Evolutionary conservation across 2,113 vertebrate genomes (phyloP).

Genomic region (Tetrax tetrax): DNA sequence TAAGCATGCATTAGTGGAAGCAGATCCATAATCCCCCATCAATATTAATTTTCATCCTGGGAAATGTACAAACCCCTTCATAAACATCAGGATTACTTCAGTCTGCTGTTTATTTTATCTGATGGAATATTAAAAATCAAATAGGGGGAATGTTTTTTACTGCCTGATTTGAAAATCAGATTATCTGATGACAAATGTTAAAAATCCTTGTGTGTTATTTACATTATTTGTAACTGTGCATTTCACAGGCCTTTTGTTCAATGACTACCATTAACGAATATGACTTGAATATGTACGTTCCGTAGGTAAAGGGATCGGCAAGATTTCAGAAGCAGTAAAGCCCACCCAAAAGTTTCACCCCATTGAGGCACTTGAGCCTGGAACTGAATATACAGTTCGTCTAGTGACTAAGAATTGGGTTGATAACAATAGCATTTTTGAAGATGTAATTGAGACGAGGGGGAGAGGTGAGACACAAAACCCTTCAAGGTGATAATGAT

Average conservation of each 20-base stretch:
- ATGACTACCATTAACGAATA: not conserved
- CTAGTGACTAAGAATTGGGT: conserved; percentile 88
- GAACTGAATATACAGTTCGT: conserved; percentile 85
- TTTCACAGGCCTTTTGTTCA: conserved; percentile 15
- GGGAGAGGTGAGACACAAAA: conserved; percentile 87
- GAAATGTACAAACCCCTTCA: not conserved
- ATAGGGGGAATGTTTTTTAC: not conserved
- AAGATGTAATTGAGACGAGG: conserved; percentile 89
- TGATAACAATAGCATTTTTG: conserved; percentile 92
- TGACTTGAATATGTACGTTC: conserved; percentile 79
- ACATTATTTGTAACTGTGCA: conserved; percentile 1
- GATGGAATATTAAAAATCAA: not conserved
- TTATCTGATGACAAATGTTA: not conserved
- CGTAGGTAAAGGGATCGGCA: conserved; percentile 86
- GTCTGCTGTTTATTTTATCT: not conserved
- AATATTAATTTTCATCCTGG: not conserved
- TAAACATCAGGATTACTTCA: conserved; percentile 26
- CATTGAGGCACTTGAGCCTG: conserved; percentile 84
- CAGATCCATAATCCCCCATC: conserved; percentile 51
- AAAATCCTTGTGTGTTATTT: not conserved
- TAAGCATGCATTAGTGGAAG: not conserved
- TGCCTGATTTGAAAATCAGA: not conserved
- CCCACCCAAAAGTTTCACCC: conserved; percentile 85
- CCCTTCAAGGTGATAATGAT: not conserved
- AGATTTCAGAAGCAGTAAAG: conserved; percentile 84